Base-by-base conservation (phyloP, 64 coral and sea anemone species). In the Actinia equina region DNA sequence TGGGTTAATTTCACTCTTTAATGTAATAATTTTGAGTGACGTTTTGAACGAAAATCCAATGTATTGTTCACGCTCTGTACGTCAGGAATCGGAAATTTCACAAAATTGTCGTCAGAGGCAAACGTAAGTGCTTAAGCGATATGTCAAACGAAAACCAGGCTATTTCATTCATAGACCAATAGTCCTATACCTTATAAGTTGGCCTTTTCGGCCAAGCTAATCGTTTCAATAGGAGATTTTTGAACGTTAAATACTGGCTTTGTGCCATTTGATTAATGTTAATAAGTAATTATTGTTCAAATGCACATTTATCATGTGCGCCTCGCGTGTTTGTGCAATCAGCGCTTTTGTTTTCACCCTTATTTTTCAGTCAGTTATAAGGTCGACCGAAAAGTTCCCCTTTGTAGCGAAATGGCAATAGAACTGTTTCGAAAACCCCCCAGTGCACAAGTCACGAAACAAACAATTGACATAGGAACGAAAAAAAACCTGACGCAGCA, bases 191-290 rank as follows among this genome's bases (percentile, higher is more conserved):
- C 4, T 4, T 37, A 37, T 37, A 41, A 5, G 17, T 19, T 74
- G 3, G n/a, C 41, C 69, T 74, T 69, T 41, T 74, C 69, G 41
- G 69, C 69, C 15, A 1, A 74, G 26, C n/a, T 74, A 30, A 74
- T 74, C 25, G 27, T 74, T 41, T 11, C 69, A 41, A 30, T 30
- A 26, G 26, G 41, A 41, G 25, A 3, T 74, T 74, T 74, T 27
- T 74, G 23, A 74, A 74, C 69, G 12, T 71, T 42, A 74, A 69
- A 74, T 74, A 74, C 69, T 74, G 69, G 69, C 69, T 74, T 74
- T 5, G 23, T 74, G 69, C 69, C 69, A 74, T 13, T 30, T 74
- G 25, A 74, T 74, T 25, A 26, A 26, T 27, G 23, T 74, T 74
- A 74, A 74, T 74, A 25, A 74, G 22, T 74, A 74, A 74, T 74